Conservation (phyloP, 2,113 vertebrate genomes). For the Raja brachyura region DNA sequence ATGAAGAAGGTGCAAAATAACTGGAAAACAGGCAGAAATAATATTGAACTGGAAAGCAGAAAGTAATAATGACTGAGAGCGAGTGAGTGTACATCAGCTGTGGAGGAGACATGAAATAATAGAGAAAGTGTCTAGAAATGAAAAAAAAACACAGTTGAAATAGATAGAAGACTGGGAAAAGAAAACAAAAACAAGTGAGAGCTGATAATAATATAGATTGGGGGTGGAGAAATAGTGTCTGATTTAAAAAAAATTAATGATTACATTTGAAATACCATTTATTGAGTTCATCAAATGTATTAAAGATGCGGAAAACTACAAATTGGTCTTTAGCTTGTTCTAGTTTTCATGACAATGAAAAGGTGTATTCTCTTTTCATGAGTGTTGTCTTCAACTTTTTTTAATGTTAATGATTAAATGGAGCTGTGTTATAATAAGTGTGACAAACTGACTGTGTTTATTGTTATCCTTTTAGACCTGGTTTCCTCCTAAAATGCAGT, state of each 20-base stretch:
- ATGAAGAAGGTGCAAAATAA: not conserved
- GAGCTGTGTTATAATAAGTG: not conserved
- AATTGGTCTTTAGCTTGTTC: conserved; percentile 6
- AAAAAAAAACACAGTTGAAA: not conserved
- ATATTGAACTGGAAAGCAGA: not conserved
- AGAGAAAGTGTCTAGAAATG: not conserved
- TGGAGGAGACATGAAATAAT: not conserved
- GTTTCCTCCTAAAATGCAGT: not conserved
- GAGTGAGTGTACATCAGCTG: not conserved
- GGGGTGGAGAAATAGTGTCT: no score
- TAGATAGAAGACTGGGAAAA: not conserved
- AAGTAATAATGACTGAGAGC: not conserved
- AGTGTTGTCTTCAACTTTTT: not conserved
- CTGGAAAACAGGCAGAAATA: not conserved
- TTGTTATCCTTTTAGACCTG: conserved; percentile 33
- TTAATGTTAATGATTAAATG: not conserved
- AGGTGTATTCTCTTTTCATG: not conserved
- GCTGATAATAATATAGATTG: no score
- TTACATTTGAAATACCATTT: not conserved
- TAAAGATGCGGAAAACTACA: not conserved
- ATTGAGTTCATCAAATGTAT: not conserved
- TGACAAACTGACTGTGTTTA: conserved; percentile 21
- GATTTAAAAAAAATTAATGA: not conserved
- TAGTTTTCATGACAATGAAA: not conserved
- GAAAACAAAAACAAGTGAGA: not conserved